Base-by-base conservation (phyloP, 1,140 invertebrate species). In the Drosophila grimshawi region DNA sequence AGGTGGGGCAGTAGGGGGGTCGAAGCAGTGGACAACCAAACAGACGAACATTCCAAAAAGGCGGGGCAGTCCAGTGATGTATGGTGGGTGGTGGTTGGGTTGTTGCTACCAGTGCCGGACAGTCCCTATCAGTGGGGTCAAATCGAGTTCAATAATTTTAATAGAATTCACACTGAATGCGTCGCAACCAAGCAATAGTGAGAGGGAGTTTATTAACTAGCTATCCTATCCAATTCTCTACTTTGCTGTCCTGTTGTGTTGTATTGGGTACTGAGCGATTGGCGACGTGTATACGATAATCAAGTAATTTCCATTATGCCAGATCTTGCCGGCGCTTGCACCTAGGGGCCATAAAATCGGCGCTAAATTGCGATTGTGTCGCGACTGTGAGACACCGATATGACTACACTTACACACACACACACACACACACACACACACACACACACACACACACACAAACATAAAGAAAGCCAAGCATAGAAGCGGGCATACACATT, bases 201-300 rank as follows among this genome's bases (percentile, higher is more conserved):
- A 19, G 52, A 57, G 65, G 46, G 37, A 77, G 64, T 70, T 64
- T 63, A 73, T 70, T 52, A 76, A 56, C 11, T 70, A 48, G 56
- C 53, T 33, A 32, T 45, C 39, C 49, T 62, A 51, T 48, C n/a
- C 27, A 35, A 10, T 41, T 19, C 19, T 19, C 19, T 19, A 19
- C 19, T 19, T 19, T 19, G 19, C 29, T 37, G 56, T 52, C 19
- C 19, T 27, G 32, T 56, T 27, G 7, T 41, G 1, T 32, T 52
- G 48, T 72, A 56, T 57, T 66, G 55, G 53, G 7, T 70, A 57
- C 68, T 88, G 80, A 86, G 83, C 83, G 83, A 86, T 86, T 86
- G 83, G 85, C 83, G 85, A 88, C 83, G 85, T 88, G 80, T 80
- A 89, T 89, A 88, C 83, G 83, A 88, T 88, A 88, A 88, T 88